Conservation (phyloP, 2,888 invertebrate species). For the Diadegma fenestrale region DNA sequence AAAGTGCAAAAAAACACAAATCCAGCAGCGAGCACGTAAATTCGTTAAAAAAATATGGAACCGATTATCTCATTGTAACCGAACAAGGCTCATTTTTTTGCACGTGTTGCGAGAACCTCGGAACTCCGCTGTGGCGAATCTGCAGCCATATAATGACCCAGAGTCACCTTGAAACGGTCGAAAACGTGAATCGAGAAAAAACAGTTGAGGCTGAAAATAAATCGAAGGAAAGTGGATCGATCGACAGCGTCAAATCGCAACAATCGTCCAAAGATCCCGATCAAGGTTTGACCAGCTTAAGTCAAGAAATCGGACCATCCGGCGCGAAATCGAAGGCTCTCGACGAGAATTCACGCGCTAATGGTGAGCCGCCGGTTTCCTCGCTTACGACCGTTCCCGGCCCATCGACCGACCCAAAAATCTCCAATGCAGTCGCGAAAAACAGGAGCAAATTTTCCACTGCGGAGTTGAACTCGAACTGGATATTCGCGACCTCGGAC, state of each 20-base stretch:
- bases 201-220: neutral
- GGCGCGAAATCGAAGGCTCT: neutral
- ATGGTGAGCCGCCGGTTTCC: neutral
- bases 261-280: neutral
- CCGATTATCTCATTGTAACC: constrained; percentile 3
- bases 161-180: neutral
- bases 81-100: neutral
- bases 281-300: neutral
- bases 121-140: neutral
- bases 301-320: neutral
- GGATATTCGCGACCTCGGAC: neutral
- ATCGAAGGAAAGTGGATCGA: neutral
- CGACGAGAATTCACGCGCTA: neutral
- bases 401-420: neutral
- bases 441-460: neutral
- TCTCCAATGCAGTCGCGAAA: neutral
- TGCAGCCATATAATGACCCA: neutral
- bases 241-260: neutral
- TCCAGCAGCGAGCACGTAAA: neutral
- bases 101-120: neutral
- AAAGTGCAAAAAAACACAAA: neutral
- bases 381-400: neutral
- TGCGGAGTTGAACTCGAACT: neutral
- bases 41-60: constrained; percentile 24
- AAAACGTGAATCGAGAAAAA: neutral